Conservation (phyloP, 2,888 invertebrate genomes). For the Tribolium freemani region DNA sequence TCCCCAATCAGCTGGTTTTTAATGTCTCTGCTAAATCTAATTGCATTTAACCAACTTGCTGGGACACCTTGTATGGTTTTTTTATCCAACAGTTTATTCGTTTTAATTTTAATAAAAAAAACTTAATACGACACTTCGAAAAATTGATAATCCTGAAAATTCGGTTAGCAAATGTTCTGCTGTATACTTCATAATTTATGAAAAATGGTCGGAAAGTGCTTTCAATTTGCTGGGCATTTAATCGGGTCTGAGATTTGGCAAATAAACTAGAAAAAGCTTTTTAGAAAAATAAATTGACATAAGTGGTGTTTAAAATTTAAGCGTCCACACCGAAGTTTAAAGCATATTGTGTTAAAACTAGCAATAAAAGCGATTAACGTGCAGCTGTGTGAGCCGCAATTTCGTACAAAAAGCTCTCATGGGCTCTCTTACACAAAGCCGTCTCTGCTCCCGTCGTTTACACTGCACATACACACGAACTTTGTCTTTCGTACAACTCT, state of each 20-base stretch:
- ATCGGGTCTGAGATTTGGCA: background rate
- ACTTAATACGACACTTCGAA: too few species aligned
- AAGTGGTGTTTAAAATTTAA: slow-evolving; percentile 38
- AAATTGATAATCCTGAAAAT: too few species aligned
- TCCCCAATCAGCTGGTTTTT: too few species aligned
- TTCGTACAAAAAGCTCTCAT: slow-evolving; percentile 47
- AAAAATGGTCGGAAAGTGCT: too few species aligned
- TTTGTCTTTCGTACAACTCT: slow-evolving; percentile 7
- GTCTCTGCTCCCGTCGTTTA: slow-evolving; percentile 39
- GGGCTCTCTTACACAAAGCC: slow-evolving; percentile 46
- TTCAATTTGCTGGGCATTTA: too few species aligned
- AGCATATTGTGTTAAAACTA: slow-evolving; percentile 46
- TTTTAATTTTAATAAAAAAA: too few species aligned
- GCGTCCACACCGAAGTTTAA: slow-evolving; percentile 31
- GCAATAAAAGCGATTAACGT: slow-evolving; percentile 50
- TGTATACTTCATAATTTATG: too few species aligned
- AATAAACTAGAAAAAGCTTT: slow-evolving; percentile 1
- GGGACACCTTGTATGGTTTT: too few species aligned
- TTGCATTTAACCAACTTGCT: too few species aligned
- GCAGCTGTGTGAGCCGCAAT: slow-evolving; percentile 47
- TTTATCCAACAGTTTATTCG: too few species aligned
- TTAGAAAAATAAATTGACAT: slow-evolving; percentile 28
- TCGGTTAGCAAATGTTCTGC: too few species aligned
- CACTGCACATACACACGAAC: slow-evolving; percentile 18
- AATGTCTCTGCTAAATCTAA: too few species aligned